A percentile compares a stretch with the other conserved stretches of the same genome.
These are phyloP conservation scores for Pseudopodoces humilis DNA, from an alignment of 2,113 vertebrate species.

Conservation along the genomic window DNA sequence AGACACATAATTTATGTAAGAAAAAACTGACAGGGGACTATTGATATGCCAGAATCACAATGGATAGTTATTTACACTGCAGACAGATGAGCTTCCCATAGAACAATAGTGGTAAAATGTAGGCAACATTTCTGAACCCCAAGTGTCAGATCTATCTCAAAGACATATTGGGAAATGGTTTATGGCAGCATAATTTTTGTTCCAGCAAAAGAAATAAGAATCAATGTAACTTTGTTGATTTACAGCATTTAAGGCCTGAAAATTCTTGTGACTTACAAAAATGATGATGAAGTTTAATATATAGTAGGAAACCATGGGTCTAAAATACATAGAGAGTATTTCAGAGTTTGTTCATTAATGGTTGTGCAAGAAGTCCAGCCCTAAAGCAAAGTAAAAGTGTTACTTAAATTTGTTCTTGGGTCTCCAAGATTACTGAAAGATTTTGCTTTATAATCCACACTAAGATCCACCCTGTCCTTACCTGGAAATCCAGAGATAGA, in stretches of 20 bases:
- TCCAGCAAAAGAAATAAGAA: neutral
- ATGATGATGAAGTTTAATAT: neutral
- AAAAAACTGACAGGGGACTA: neutral
- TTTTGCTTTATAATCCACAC: neutral
- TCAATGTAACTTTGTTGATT: neutral
- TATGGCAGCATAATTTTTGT: neutral
- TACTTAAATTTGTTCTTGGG: neutral
- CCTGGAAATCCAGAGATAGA: neutral
- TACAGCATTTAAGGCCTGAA: neutral
- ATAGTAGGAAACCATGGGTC: neutral
- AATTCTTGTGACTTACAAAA: neutral
- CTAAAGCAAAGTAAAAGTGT: neutral
- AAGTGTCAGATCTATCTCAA: neutral
- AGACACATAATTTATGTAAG: constrained; percentile 91
- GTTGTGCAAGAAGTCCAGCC: neutral
- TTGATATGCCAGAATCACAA: neutral
- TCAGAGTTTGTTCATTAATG: neutral
- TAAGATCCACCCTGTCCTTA: neutral
- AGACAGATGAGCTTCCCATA: neutral
- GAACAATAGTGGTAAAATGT: neutral
- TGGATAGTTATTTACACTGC: neutral
- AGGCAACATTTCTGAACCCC: neutral
- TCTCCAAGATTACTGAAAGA: neutral
- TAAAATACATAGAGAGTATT: neutral
- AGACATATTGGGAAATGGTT: neutral